phyloP scores from a whole-genome alignment of 1,140 invertebrate genomes.

The Aphaenogaster floridana region DNA sequence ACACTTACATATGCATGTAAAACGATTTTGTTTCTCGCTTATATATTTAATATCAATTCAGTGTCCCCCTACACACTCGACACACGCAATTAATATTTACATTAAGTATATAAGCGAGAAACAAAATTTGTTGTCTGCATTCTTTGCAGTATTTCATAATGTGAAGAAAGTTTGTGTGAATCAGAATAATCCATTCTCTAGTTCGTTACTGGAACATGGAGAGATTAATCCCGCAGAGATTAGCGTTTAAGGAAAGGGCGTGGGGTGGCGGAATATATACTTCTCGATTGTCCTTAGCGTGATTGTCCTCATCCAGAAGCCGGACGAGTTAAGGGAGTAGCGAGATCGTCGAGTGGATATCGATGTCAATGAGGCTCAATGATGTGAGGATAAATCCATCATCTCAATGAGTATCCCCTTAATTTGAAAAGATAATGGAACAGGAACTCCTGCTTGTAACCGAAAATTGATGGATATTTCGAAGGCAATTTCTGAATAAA shows the following conservation, averaged over 20 bases:
- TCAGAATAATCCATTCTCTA: not conserved
- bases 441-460: not conserved
- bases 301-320: constrained; percentile 18
- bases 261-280: not conserved
- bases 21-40: not conserved
- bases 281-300: constrained; percentile 27
- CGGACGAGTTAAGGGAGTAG: constrained; percentile 1
- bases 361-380: constrained; percentile 20
- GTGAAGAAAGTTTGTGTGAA: not conserved
- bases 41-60: not conserved
- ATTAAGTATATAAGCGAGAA: not conserved
- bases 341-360: constrained; percentile 33
- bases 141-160: not conserved
- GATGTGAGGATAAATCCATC: not conserved
- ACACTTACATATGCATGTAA: not conserved
- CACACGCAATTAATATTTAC: not conserved
- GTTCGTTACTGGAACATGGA: not conserved
- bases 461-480: not conserved
- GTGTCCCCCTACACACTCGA: not conserved
- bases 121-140: not conserved
- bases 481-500: not conserved
- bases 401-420: not conserved
- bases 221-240: not conserved
- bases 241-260: not conserved
- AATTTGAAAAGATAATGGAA: not conserved